Evolutionary conservation across 2,888 invertebrate genomes (phyloP).

Genomic region (Drosophila fulvimacula): DNA sequence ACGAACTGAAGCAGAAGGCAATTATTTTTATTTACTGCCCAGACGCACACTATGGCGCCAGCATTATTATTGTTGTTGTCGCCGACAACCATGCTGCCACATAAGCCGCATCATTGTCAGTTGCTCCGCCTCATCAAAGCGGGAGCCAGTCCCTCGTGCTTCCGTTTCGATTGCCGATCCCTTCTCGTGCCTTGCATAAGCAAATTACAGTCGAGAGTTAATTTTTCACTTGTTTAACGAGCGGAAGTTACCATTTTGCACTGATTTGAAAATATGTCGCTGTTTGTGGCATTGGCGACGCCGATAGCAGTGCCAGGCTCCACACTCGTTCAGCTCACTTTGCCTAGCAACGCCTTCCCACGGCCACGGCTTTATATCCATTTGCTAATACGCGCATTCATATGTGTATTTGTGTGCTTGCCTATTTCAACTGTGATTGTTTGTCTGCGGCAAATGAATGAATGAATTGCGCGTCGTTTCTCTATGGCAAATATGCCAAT

Average conservation of each 20-base stretch:
- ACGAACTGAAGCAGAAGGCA: constrained; percentile 81
- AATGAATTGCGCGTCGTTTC: constrained; percentile 66
- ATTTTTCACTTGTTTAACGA: constrained; percentile 84
- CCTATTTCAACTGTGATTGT: constrained; percentile 68
- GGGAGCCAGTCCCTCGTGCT: constrained; percentile 9
- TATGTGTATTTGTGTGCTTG: constrained; percentile 58
- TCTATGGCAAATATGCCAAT: constrained; percentile 76
- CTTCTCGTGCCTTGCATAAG: constrained; percentile 63
- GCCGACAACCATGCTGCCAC: constrained; percentile 51
- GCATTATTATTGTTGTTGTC: constrained; percentile 69
- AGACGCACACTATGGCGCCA: constrained; percentile 83
- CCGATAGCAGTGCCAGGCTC: constrained; percentile 49
- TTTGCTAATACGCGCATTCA: constrained; percentile 76
- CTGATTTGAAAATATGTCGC: constrained; percentile 83
- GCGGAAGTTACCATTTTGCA: constrained; percentile 83
- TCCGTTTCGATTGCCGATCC: constrained; percentile 19
- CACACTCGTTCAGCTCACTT: constrained; percentile 20
- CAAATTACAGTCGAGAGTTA: constrained; percentile 81
- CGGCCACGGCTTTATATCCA: constrained; percentile 35
- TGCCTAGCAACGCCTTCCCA: constrained; percentile 18
- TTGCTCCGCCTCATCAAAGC: constrained; percentile 56
- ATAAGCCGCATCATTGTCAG: constrained; percentile 79
- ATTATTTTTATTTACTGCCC: constrained; percentile 84
- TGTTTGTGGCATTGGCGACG: constrained; percentile 75
- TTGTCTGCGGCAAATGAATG: constrained; percentile 80